Evolutionary conservation across 2,113 vertebrate genomes (phyloP), one percentile per base, ranked within the genome.

Genomic region (Pagrus major): DNA sequence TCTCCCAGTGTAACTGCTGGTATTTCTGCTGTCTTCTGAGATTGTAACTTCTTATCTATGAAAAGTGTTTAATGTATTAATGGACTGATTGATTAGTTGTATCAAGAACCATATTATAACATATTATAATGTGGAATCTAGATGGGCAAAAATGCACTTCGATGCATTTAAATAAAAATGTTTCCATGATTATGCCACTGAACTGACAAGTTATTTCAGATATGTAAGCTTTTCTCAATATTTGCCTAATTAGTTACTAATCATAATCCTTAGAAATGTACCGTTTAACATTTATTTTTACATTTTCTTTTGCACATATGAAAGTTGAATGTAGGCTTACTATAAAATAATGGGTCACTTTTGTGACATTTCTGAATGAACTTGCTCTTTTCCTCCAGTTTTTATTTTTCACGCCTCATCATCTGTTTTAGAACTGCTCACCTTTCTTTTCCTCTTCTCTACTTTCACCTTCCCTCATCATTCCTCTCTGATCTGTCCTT

Each of bases 401-500:
- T 52, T 33, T 23, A 33, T 41, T 31, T 64, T 69, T 35, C 49
- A 18, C 21, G 4, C 58, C 42, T 76, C 66, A 42, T 52, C 35
- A 23, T 70, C 29, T 56, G 18, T 69, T 69, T 41, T 21, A 18
- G 29, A 66, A n/a, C 27, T 27, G 31, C 65, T 80, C 54, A 29
- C 6, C 29, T 73, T 61, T 69, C 18, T 52, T n/a, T 35, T 42
- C 35, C 9, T 25, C 56, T 21, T 20, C 49, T 59, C 25, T 27
- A 0, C 46, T 18, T 66, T 54, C 31, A 52, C 55, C 31, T 56
- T 33, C 33, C 31, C 35, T 70, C 44, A 49, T 54, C 23, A 1
- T 59, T 73, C 56, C 49, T 80, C 41, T 78, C 23, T 71, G 61
- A 76, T 69, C 54, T 27, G 33, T 78, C 63, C 55, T 68, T 58